Base-by-base conservation (phyloP, 1,140 invertebrate genomes). In the Eriosoma lanigerum region DNA sequence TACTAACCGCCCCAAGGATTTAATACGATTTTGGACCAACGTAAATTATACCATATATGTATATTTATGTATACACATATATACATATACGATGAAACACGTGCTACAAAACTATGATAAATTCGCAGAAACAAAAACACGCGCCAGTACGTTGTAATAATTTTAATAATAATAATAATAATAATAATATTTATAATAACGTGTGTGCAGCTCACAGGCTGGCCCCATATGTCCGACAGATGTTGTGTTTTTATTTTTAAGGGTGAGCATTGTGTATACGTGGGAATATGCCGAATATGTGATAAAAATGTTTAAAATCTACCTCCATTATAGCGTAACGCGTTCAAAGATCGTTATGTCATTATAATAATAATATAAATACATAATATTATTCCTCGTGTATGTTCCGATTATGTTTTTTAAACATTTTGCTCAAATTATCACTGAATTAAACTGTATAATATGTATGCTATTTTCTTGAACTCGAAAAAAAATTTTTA, bases 181-280 rank as follows among this genome's bases (percentile, higher is more conserved):
- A 64, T 64, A 64, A 38, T 38, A 38, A 38, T 38, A 38, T 38
- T 38, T 29, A 62, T 62, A 62, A 62, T 62, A 62, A 62, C 60
- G 26, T 3, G 24, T 62, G 32, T 8, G 3, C 32, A 38, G 32
- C 32, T 38, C 32, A 8, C 8, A 38, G 32, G 8, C 32, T 17
- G 17, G 29, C n/a, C 52, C 52, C 64, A 68, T 19, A 29, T 72
- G 68, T 52, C 46, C 15, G 26, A 72, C 68, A 72, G 68, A 72
- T 72, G 68, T 72, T 48, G 32, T 64, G 21, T 72, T 50, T 72
- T 72, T 72, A 29, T 72, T 72, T 72, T 52, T 52, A 52, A 72
- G 68, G 68, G 68, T 72, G 21, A 17, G 24, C 64, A 17, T 15
- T 24, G 17, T 6, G 46, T 26, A 46, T 8, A 48, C 44, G 38